Evolutionary conservation across 2,888 invertebrate species (phyloP), one percentile per base, ranked within the genome.

Genomic region (Ryuthela nishihirai): DNA sequence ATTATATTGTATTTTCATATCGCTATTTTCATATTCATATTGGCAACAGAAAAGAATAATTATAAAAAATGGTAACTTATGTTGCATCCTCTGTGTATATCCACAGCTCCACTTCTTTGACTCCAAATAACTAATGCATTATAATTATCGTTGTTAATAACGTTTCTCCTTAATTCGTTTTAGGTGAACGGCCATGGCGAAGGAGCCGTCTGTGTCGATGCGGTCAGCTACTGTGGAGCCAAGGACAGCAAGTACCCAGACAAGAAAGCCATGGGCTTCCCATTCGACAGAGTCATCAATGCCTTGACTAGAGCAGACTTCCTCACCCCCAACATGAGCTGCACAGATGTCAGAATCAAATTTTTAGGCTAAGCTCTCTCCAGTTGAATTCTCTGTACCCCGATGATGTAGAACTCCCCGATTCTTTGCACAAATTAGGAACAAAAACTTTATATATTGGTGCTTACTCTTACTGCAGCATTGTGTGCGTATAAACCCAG

Each of bases 201-300:
- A 5, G 66, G 54, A 9, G n/a, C n/a, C n/a, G 58, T 73, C 3
- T 89, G 88, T 73, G 81, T 80, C 35, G 85, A 87, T 71, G 87
- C 88, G 0, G 80, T 82, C 46, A 85, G 85, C 64, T 90, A 82
- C 75, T 90, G 90, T 68, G 90, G 90, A 1, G 76, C 89, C 18
- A 81, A 82, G 48, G 86, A 87, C 74, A 80, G 81, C 47, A 77
- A 82, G 67, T 91, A 87, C 74, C 91, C 91, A 0, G 91, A 91
- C 75, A 79, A 81, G 29, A 81, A 87, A 54, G 74, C 86, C 6
- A 91, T 91, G 90, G 91, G 91, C 40, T 91, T 80, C 77, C 91
- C 91, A 10, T 85, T 85, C 78, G 84, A 85, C 73, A 76, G 85
- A 34, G 39, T 46, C 6, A 58, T 58, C 36, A 32, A 32, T 10